These are phyloP conservation scores for Melanotaenia trifasciata DNA, from an alignment of 2,797 vertebrate genomes.

Conservation along the genomic window DNA sequence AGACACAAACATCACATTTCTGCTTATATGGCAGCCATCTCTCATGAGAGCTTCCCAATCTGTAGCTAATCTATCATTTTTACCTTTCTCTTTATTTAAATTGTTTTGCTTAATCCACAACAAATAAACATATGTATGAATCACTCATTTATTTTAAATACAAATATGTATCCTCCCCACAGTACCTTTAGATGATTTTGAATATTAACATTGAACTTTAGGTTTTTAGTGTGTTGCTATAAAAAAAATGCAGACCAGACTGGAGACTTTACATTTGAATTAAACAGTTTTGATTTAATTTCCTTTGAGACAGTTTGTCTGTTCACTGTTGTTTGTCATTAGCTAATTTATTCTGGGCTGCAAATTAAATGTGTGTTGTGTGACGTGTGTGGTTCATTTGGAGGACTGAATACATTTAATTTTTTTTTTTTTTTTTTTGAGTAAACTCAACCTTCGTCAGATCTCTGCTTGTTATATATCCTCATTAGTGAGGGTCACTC, in stretches of 20 bases:
- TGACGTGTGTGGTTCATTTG: conserved; percentile 16
- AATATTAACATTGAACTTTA: background rate
- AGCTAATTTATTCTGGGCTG: background rate
- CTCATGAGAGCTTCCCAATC: background rate
- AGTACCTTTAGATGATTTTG: background rate
- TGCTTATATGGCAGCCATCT: background rate
- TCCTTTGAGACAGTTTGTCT: background rate
- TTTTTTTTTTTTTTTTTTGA: background rate
- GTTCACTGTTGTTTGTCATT: background rate
- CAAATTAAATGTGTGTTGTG: background rate
- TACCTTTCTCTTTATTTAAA: conserved; percentile 7
- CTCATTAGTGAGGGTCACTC: background rate
- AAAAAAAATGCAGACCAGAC: conserved; percentile 25
- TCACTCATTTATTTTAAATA: conserved; percentile 4
- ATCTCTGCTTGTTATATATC: conserved; percentile 3
- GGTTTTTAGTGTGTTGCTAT: conserved; percentile 20
- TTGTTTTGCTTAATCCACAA: background rate
- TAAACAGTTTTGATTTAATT: conserved; percentile 11
- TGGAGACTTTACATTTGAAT: background rate
- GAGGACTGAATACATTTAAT: background rate
- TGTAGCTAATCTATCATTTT: conserved; percentile 2
- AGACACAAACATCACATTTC: background rate
- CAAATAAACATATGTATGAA: conserved; percentile 7
- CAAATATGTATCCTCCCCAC: background rate
- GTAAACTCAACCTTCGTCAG: conserved; percentile 11